phyloP scores from a whole-genome alignment of 2,113 vertebrate species.

The Tinamus guttatus region DNA sequence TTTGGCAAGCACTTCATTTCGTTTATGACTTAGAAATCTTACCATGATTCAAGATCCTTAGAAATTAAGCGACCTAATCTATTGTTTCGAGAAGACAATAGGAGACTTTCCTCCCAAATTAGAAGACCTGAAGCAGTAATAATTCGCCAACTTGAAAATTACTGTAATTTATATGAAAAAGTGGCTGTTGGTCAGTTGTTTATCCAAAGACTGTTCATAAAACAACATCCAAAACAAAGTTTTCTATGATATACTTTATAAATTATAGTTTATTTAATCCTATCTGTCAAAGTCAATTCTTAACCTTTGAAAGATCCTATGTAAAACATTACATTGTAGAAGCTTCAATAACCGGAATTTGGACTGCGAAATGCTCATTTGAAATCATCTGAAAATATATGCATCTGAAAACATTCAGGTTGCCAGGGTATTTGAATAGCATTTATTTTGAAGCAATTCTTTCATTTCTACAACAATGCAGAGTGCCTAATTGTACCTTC shows the following conservation, averaged over 20 bases:
- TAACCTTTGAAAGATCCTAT: conserved; percentile 21
- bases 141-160: not conserved
- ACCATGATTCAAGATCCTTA: not conserved
- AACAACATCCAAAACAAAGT: not conserved
- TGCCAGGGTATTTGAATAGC: conserved; percentile 8
- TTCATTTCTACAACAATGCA: conserved; percentile 38
- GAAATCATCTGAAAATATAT: not conserved
- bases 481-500: conserved; percentile 18
- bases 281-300: conserved; percentile 29
- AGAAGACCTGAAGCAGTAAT: not conserved
- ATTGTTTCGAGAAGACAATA: not conserved
- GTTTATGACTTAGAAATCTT: not conserved
- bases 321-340: not conserved
- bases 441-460: conserved; percentile 54
- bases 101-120: not conserved
- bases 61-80: not conserved
- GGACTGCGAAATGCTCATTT: not conserved
- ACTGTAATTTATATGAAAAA: not conserved
- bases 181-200: not conserved
- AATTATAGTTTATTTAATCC: conserved; percentile 28
- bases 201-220: not conserved
- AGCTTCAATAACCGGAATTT: not conserved
- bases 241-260: not conserved
- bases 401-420: conserved; percentile 10
- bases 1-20: not conserved